Conservation (phyloP, 2,797 vertebrate species). For the Pangasius krempfi region DNA sequence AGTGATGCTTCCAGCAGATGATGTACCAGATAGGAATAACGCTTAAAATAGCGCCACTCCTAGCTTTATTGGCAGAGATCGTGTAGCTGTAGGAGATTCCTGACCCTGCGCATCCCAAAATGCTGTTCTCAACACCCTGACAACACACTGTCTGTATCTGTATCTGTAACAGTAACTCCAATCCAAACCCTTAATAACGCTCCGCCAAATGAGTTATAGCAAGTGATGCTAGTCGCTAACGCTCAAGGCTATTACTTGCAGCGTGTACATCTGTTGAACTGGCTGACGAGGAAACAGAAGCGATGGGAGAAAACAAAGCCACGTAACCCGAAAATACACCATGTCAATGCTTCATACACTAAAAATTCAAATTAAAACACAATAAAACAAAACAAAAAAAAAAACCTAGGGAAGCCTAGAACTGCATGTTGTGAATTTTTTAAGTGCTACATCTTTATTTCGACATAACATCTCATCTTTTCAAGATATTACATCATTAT, state of each 20-base stretch:
- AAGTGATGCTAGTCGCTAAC: neutral
- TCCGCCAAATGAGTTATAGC: neutral
- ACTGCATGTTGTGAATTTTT: neutral
- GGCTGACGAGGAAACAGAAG: neutral
- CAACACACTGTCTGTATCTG: neutral
- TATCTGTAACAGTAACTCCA: neutral
- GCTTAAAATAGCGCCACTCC: conserved; percentile 19
- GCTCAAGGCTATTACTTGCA: neutral
- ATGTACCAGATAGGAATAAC: conserved; percentile 11
- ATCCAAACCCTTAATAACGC: neutral
- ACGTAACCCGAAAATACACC: neutral
- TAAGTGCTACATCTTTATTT: neutral
- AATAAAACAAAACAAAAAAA: neutral
- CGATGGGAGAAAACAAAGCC: neutral
- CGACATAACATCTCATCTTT: neutral
- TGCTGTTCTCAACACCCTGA: neutral
- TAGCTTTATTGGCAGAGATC: conserved; percentile 18
- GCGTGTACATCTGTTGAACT: neutral
- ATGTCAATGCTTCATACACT: neutral
- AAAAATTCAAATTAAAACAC: neutral
- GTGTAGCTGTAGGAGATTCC: conserved; percentile 13
- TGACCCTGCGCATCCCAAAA: neutral
- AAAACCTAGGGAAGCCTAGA: neutral
- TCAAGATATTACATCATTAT: neutral
- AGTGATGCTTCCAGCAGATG: conserved; percentile 24